Evolutionary conservation across 1,140 invertebrate species (phyloP), one percentile per base, ranked within the genome.

Genomic region (Eumaeus atala): DNA sequence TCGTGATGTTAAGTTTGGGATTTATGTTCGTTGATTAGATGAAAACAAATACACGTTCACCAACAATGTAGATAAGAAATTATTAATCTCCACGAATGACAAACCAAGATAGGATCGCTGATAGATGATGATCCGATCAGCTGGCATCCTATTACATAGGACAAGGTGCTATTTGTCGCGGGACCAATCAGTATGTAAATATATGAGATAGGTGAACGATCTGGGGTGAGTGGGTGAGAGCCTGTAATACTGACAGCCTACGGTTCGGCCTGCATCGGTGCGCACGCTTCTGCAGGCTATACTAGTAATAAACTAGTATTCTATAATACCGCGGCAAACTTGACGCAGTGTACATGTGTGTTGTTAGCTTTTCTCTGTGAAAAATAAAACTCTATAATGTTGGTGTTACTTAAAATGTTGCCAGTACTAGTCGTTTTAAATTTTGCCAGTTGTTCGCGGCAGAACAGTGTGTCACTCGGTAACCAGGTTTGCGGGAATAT

Each of bases 161-260:
- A 56, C 62, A 59, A 70, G 64, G 66, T 71, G 70, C 70, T 77
- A 73, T 76, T 76, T 77, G 75, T 61, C 56, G 65, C 68, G 51
- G 61, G 44, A 67, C 66, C 72, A 77, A 81, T 83, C 74, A 80
- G 68, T 80, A 82, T 82, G 74, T 74, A 79, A 82, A 81, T 82
- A 79, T 73, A 69, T 79, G 61, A 73, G 77, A 70, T 83, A 74
- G 76, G 77, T 79, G 81, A 84, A 82, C 69, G 79, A 66, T 79
- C 78, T 72, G 66, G 70, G 70, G 59, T 67, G 77, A 74, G 78
- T 83, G 77, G 79, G 81, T 74, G 74, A 64, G 51, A 72, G 67
- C 51, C 61, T 59, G 71, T 59, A 58, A 55, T 58, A 58, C 61
- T 59, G 59, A 69, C 73, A 82, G 81, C 74, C 75, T 81, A 61